Evolutionary conservation across 2,888 invertebrate species (phyloP).

Genomic region (Drosophila phalerata): DNA sequence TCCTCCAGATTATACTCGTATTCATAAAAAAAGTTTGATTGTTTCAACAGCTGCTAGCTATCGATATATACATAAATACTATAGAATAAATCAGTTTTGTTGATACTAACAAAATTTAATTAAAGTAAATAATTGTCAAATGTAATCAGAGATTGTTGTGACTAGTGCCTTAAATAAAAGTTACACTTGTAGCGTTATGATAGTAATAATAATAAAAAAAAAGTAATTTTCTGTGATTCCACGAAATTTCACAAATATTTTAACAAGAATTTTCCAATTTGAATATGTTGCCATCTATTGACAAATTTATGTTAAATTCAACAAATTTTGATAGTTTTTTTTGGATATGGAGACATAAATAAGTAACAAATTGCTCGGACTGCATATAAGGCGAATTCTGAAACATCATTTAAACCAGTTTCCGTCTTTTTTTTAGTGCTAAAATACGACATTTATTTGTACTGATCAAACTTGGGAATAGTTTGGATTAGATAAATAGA

Average conservation of each 20-base stretch:
- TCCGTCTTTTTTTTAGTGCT: too few species aligned
- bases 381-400: conserved; percentile 4
- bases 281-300: not conserved
- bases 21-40: conserved; percentile 38
- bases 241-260: conserved; percentile 5
- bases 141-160: not conserved
- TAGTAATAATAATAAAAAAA: too few species aligned
- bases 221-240: not conserved
- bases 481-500: not conserved
- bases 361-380: conserved; percentile 7
- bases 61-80: not conserved
- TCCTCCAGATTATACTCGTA: conserved; percentile 22
- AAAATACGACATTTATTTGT: too few species aligned
- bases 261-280: conserved; percentile 3
- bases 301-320: conserved; percentile 16
- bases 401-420: conserved; percentile 30
- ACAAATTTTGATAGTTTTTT: conserved; percentile 16
- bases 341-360: conserved; percentile 28
- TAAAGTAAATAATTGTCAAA: conserved; percentile 14
- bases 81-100: conserved; percentile 11
- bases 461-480: too few species aligned
- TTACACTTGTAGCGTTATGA: too few species aligned
- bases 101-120: conserved; percentile 10
- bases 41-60: conserved; percentile 29
- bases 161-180: too few species aligned